phyloP scores from a whole-genome alignment of 1,140 invertebrate genomes.

The Drosophila subpulchrella region DNA sequence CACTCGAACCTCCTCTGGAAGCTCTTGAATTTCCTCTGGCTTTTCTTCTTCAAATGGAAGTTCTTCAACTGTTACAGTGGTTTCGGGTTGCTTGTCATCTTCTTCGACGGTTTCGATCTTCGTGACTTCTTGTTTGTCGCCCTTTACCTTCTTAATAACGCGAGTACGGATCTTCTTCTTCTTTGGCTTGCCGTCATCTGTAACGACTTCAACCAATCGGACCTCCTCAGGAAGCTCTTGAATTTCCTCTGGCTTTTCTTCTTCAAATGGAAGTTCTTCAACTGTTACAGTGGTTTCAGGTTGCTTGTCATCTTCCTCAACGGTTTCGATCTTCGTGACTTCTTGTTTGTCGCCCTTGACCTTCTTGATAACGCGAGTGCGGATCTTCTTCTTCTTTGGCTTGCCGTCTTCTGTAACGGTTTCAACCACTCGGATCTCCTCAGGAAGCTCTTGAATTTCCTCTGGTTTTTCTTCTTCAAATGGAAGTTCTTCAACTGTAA shows the following conservation, averaged over 20 bases:
- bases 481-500: background rate
- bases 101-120: slow-evolving; percentile 4
- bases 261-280: background rate
- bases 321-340: slow-evolving; percentile 3
- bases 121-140: slow-evolving; percentile 7
- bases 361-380: slow-evolving; percentile 5
- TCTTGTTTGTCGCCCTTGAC: slow-evolving; percentile 9
- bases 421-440: slow-evolving; percentile 2
- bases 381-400: slow-evolving; percentile 6
- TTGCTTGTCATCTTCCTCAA: slow-evolving; percentile 1
- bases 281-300: background rate
- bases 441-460: background rate
- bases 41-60: background rate
- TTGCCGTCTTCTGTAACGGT: slow-evolving; percentile 1
- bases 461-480: background rate
- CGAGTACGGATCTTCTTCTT: slow-evolving; percentile 5
- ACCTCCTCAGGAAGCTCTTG: slow-evolving; percentile 2
- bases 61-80: slow-evolving; percentile 2
- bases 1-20: slow-evolving; percentile 1
- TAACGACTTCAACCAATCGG: background rate
- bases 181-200: slow-evolving; percentile 3
- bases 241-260: background rate
- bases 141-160: slow-evolving; percentile 4
- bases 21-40: background rate
- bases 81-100: slow-evolving; percentile 1